These are phyloP conservation scores for Tiaroga cobitis DNA, from an alignment of 2,797 vertebrate species.

Conservation along the genomic window DNA sequence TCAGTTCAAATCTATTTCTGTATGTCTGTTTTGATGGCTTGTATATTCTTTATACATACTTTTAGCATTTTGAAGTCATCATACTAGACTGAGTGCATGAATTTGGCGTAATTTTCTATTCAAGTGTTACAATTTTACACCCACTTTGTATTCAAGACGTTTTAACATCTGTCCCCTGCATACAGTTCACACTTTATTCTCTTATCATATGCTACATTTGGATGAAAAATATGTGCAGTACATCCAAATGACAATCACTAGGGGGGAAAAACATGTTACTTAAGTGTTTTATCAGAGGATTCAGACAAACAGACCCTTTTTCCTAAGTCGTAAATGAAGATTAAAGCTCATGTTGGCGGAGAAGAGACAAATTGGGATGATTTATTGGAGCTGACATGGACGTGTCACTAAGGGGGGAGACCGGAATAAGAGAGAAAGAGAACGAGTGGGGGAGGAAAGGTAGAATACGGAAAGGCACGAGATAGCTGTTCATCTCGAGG, in stretches of 20 bases:
- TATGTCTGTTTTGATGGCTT: background rate
- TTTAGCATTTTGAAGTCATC: background rate
- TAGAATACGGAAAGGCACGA: conserved; percentile 60
- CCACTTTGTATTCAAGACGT: conserved; percentile 53
- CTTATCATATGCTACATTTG: conserved; percentile 33
- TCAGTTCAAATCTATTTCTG: background rate
- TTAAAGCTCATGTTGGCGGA: conserved; percentile 84
- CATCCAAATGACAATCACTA: conserved; percentile 79
- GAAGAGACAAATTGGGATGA: conserved; percentile 85
- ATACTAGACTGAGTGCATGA: background rate
- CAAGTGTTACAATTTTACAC: background rate
- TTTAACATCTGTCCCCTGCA: conserved; percentile 79
- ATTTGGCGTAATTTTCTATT: background rate
- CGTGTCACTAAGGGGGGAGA: conserved; percentile 73
- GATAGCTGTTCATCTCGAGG: conserved; percentile 66
- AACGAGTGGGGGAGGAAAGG: conserved; percentile 29
- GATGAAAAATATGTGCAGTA: conserved; percentile 35
- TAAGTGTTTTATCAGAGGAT: conserved; percentile 86
- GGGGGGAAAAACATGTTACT: conserved; percentile 79
- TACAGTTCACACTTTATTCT: conserved; percentile 84
- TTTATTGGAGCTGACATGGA: conserved; percentile 84
- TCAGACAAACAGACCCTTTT: conserved; percentile 80
- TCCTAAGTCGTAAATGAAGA: conserved; percentile 83
- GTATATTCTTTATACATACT: background rate
- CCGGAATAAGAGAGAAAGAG: conserved; percentile 54